These are phyloP conservation scores for Busseola fusca DNA, from an alignment of 2,888 invertebrate species.

Conservation along the genomic window DNA sequence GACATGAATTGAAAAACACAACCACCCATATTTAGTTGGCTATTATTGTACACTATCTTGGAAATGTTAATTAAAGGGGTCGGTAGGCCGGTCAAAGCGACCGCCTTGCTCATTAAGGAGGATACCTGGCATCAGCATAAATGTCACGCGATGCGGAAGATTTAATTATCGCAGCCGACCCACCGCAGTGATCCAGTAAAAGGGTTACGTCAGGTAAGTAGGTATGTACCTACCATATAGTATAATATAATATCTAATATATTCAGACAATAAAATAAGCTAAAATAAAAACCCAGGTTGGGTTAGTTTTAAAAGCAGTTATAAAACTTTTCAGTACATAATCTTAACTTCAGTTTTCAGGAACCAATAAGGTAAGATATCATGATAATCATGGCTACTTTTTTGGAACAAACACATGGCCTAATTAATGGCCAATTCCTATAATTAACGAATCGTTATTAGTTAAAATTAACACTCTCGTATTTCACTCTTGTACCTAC, in stretches of 20 bases:
- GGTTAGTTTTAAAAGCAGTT: neutral
- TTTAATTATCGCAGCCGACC: constrained; percentile 84
- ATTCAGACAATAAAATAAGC: neutral
- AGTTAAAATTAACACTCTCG: neutral
- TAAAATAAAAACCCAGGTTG: neutral
- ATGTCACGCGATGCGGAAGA: constrained; percentile 82
- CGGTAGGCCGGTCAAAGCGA: constrained; percentile 74
- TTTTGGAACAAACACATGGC: neutral
- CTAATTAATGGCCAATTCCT: neutral
- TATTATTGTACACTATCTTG: constrained; percentile 64
- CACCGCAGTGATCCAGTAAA: constrained; percentile 72
- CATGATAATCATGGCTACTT: neutral
- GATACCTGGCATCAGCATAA: constrained; percentile 83
- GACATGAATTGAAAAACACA: constrained; percentile 27
- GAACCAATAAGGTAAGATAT: neutral
- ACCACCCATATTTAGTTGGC: constrained; percentile 35
- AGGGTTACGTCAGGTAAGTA: constrained; percentile 38
- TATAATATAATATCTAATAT: neutral
- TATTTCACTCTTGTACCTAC: neutral
- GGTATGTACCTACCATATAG: neutral
- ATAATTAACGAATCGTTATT: neutral
- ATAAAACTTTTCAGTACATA: neutral
- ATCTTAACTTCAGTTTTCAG: neutral
- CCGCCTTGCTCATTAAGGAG: constrained; percentile 80
- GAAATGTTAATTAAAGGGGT: constrained; percentile 76